Conservation (phyloP, 1,140 invertebrate genomes). For the Oncopeltus fasciatus region DNA sequence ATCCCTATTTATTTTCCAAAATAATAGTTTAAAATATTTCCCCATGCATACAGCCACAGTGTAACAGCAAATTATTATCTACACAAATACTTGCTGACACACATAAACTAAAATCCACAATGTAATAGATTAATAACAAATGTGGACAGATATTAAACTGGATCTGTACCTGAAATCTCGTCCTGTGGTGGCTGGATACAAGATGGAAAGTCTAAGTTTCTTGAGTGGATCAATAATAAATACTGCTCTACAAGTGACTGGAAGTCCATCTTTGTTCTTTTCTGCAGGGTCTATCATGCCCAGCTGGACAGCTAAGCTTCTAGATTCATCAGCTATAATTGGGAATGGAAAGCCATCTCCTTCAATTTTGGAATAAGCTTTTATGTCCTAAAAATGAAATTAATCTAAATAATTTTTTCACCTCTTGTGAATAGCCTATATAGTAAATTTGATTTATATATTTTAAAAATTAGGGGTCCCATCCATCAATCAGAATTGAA, state of each 20-base stretch:
- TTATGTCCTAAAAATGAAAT: conserved; percentile 44
- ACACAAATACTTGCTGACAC: no score
- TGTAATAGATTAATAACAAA: no score
- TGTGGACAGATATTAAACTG: background rate
- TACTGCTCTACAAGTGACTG: conserved; percentile 65
- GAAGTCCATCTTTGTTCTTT: conserved; percentile 49
- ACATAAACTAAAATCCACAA: no score
- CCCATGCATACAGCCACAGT: no score
- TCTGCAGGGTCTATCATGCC: conserved; percentile 79
- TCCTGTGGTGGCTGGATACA: conserved; percentile 82
- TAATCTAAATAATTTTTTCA: no score
- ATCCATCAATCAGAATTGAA: no score
- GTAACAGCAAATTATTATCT: no score
- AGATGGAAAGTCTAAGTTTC: conserved; percentile 67
- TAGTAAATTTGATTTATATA: no score
- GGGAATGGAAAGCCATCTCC: conserved; percentile 61
- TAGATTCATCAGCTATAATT: conserved; percentile 70
- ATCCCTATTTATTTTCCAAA: no score
- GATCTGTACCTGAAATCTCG: conserved; percentile 74
- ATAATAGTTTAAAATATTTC: no score
- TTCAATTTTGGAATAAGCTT: conserved; percentile 48
- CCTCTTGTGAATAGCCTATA: no score
- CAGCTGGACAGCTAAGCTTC: conserved; percentile 58
- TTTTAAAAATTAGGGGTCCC: no score
- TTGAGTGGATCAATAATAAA: conserved; percentile 81